These are phyloP conservation scores for Paraescarpia echinospica DNA, from an alignment of 1,140 invertebrate species.

Conservation along the genomic window DNA sequence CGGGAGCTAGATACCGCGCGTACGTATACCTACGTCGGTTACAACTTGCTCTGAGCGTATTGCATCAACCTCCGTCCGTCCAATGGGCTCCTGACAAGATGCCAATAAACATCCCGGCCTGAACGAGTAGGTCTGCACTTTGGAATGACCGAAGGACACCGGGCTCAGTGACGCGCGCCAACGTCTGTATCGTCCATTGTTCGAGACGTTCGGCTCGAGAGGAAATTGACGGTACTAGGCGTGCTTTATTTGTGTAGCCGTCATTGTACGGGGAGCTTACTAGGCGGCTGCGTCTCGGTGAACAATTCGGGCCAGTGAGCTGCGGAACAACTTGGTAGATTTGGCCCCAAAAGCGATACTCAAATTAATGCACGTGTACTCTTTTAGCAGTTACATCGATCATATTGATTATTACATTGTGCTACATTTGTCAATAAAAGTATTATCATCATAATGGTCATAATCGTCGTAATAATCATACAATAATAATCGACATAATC, in stretches of 20 bases:
- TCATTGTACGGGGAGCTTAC: not conserved
- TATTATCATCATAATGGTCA: too few species aligned
- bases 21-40: not conserved
- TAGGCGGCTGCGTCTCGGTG: not conserved
- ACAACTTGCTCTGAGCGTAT: not conserved
- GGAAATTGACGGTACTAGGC: not conserved
- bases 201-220: not conserved
- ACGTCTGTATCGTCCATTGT: not conserved
- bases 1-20: not conserved
- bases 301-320: too few species aligned
- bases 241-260: not conserved
- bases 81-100: not conserved
- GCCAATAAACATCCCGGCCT: not conserved
- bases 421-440: too few species aligned
- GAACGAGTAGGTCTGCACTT: not conserved
- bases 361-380: not conserved
- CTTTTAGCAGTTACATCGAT: too few species aligned
- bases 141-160: not conserved
- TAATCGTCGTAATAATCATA: too few species aligned
- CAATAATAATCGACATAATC: too few species aligned
- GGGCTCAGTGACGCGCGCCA: not conserved
- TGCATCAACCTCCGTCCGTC: not conserved
- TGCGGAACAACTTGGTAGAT: not conserved
- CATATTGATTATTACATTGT: too few species aligned
- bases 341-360: not conserved